phyloP scores from a whole-genome alignment of 1,140 invertebrate species.

The Drosophila rhopaloa region DNA sequence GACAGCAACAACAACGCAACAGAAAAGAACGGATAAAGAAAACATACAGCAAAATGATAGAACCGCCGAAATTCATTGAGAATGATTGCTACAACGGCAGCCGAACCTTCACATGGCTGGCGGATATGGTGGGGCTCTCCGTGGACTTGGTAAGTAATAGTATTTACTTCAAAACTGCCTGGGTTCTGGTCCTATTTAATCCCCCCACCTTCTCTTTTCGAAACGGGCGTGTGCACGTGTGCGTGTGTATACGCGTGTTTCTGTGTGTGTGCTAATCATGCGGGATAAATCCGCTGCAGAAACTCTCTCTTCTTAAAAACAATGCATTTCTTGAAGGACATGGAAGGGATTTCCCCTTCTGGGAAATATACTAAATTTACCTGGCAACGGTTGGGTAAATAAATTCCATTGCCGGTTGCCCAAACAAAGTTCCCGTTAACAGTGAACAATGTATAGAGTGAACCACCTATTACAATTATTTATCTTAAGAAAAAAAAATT shows the following conservation, averaged over 20 bases:
- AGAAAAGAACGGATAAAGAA: constrained; percentile 33
- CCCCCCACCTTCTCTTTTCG: constrained; percentile 7
- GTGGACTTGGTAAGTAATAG: constrained; percentile 87
- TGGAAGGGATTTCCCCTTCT: not conserved
- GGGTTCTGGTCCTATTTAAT: not conserved
- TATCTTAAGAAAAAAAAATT: not conserved
- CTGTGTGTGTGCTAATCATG: constrained; percentile 13
- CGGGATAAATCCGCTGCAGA: constrained; percentile 14
- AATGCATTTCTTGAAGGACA: constrained; percentile 6
- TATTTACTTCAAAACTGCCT: not conserved
- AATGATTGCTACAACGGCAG: constrained; percentile 86
- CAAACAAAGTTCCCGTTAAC: not conserved
- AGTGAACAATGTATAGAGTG: not conserved
- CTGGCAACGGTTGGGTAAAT: constrained; percentile 1
- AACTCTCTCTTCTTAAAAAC: constrained; percentile 6
- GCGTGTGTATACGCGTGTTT: constrained; percentile 23
- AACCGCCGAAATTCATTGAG: constrained; percentile 74
- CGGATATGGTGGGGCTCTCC: constrained; percentile 86
- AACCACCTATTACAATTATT: not conserved
- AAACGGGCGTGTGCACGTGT: constrained; percentile 52
- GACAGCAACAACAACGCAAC: constrained; percentile 19
- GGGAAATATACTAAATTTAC: constrained; percentile 5
- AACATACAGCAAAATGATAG: constrained; percentile 67
- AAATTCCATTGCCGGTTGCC: not conserved
- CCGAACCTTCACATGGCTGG: constrained; percentile 86